Evolutionary conservation across 2,888 invertebrate species (phyloP), one percentile per base, ranked within the genome.

Genomic region (Lepidochrysops patricia): DNA sequence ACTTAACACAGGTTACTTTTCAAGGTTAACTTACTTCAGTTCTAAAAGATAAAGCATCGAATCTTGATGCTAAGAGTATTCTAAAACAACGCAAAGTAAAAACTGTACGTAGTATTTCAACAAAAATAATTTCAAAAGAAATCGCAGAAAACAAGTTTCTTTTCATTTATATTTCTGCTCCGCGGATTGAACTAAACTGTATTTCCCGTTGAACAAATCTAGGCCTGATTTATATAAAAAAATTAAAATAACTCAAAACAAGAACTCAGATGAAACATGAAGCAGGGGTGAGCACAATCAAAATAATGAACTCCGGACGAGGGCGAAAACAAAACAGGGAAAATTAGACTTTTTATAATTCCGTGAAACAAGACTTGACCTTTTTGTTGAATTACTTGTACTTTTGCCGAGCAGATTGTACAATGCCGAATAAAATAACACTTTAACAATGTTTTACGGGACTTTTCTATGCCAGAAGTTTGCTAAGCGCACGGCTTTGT

Each of bases 321-420:
- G 32, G 12, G 29, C 32, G 54, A 50, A 50, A 50, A 50, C 50
- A 50, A 50, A 50, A 26, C 25, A 52, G 52, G 15, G 54, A 54
- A 54, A 54, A 54, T 54, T 54, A 54, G 54, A 54, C 54, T 54
- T 54, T 54, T 54, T 54, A 54, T 54, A 54, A 54, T 54, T 54
- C 54, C 54, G 54, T 32, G 54, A 54, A 54, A 54, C 54, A 29
- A 32, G 54, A 32, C 54, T 32, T 32, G 54, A 54, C 54, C 54
- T 54, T 54, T 32, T 54, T 15, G 54, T 32, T 54, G 32, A 13
- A 32, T 29, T 19, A 50, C 50, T 50, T 26, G 50, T 26, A 54
- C 54, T 43, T 43, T 9, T 43, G 19, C 23, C 19, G 9, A 12
- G 19, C 37, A 52, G 25, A 25, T 50, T 13, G 50, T 26, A 54